Percentiles rank a stretch among this genome's conserved stretches.
These are phyloP conservation scores for Parauchenoglanis punctatus DNA, from an alignment of 2,797 vertebrate species.

Conservation along the genomic window DNA sequence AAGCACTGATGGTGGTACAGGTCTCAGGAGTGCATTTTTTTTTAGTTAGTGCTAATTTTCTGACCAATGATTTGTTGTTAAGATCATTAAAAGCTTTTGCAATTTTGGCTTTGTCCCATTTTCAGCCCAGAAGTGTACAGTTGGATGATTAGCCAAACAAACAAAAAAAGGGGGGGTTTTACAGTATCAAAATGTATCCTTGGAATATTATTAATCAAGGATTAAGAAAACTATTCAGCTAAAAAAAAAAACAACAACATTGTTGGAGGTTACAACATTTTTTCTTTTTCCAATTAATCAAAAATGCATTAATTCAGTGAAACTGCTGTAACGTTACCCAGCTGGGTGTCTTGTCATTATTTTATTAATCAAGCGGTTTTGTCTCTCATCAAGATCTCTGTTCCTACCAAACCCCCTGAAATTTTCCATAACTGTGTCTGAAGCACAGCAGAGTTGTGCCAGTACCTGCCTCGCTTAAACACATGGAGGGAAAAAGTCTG, in stretches of 20 bases:
- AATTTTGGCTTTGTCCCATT: no score
- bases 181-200: no score
- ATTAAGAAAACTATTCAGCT: no score
- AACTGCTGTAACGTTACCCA: neutral
- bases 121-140: no score
- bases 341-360: neutral
- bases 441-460: neutral
- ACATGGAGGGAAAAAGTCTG: neutral
- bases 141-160: no score
- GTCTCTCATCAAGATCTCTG: neutral
- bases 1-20: no score
- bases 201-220: neutral
- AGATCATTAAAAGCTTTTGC: no score
- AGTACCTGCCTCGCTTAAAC: neutral
- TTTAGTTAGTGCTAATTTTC: no score
- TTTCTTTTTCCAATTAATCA: neutral
- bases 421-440: neutral
- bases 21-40: no score
- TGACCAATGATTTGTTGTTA: no score
- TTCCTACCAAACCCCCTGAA: neutral
- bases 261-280: neutral
- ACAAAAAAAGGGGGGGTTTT: no score
- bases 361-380: neutral
- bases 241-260: no score
- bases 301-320: neutral